Evolutionary conservation across 2,797 vertebrate species (phyloP), one percentile per base, ranked within the genome.

Genomic region (Pipistrellus kuhlii): DNA sequence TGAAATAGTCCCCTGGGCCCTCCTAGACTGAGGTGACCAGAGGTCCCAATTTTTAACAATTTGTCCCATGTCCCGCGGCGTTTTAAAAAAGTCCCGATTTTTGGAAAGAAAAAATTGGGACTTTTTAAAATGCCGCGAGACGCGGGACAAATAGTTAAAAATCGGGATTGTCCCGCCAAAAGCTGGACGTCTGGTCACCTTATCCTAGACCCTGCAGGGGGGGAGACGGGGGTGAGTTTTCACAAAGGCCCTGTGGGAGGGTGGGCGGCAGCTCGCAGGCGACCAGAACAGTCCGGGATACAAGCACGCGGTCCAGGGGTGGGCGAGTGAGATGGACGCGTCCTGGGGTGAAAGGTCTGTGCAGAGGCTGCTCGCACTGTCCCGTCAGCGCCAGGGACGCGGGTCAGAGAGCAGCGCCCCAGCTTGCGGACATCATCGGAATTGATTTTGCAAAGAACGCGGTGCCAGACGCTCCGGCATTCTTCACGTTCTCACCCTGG

Each of bases 211-310:
- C 44, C 48, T 6, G 76, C 35, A 35, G 23, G 66, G 92, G 25
- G 78, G 30, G 66, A 64, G 66, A 71, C 9, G 9, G 32, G 66
- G 66, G 38, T 68, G 77, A 11, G 46, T 59, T 87, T 35, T 62
- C 64, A 64, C 20, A 66, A 81, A 89, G 53, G 59, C 9, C 69
- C 82, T 92, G 55, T 97, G 75, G 82, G 83, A 55, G 41, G 30
- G 57, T n/a, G 25, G 21, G 38, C 53, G 75, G 8, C 59, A 86
- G 81, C 20, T 86, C 80, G 85, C 85, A 10, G 8, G 44, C 8
- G 9, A 11, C 10, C 44, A 44, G 44, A 2, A 11, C 44, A 44
- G 44, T 11, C 44, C 44, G 44, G 4, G 41, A 44, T 1, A 10
- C 44, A 8, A 44, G 44, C 44, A 44, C 8, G 8, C 5, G 44